A percentile compares a stretch with the other conserved stretches of the same genome.
These are phyloP conservation scores for Ochropacha duplaris DNA, from an alignment of 2,888 invertebrate genomes.

Conservation along the genomic window DNA sequence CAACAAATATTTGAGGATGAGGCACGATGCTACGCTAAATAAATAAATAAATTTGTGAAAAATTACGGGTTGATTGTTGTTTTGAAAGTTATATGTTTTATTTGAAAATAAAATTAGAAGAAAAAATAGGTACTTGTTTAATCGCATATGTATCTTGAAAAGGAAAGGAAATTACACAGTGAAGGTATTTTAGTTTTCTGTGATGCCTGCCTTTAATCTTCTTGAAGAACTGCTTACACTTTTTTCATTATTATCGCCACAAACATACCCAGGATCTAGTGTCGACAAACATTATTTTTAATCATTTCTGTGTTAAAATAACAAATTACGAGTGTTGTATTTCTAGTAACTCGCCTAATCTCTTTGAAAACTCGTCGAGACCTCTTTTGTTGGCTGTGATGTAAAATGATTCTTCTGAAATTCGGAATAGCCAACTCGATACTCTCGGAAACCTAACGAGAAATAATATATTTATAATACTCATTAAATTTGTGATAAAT, in stretches of 20 bases:
- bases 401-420: conserved; percentile 56
- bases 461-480: conserved; percentile 1
- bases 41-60: too few species aligned
- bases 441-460: conserved; percentile 51
- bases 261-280: conserved; percentile 47
- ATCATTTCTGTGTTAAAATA: conserved; percentile 16
- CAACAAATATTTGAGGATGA: too few species aligned
- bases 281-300: conserved; percentile 39
- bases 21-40: too few species aligned
- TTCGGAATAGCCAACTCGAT: conserved; percentile 50
- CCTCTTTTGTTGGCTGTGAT: conserved; percentile 62
- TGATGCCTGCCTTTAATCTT: conserved; percentile 31
- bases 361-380: conserved; percentile 57
- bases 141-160: background rate
- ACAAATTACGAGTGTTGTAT: conserved; percentile 34
- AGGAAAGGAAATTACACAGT: conserved; percentile 9
- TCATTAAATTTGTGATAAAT: too few species aligned
- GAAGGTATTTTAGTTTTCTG: conserved; percentile 15
- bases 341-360: conserved; percentile 63
- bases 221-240: conserved; percentile 52
- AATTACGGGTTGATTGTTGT: too few species aligned
- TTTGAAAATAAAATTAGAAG: background rate
- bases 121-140: background rate
- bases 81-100: too few species aligned
- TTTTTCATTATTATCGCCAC: conserved; percentile 45